phyloP scores from a whole-genome alignment of 2,888 invertebrate genomes.

The Allophyes oxyacanthae region DNA sequence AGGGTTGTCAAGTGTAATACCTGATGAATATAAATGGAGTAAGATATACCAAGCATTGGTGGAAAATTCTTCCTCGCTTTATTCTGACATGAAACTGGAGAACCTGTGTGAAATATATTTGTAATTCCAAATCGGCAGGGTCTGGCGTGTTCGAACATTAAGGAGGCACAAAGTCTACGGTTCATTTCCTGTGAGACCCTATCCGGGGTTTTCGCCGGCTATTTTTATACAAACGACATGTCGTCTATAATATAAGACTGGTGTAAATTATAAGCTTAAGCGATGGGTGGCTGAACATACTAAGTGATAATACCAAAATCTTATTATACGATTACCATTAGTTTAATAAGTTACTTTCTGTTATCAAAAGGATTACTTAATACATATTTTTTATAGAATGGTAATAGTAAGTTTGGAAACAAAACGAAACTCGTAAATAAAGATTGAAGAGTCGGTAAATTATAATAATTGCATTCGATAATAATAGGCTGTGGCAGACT shows the following conservation, averaged over 20 bases:
- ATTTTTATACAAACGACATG: slow-evolving; percentile 68
- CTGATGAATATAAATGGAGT: slow-evolving; percentile 51
- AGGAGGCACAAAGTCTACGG: slow-evolving; percentile 61
- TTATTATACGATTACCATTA: no score
- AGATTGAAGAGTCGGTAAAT: no score
- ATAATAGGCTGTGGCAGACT: no score
- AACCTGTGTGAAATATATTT: slow-evolving; percentile 39
- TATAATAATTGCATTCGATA: no score
- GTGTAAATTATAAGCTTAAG: slow-evolving; percentile 42
- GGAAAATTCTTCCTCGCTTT: slow-evolving; percentile 32
- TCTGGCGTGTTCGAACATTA: slow-evolving; percentile 48
- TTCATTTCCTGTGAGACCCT: slow-evolving; percentile 71
- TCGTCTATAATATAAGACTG: slow-evolving; percentile 59
- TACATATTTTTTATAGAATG: no score
- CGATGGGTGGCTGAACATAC: slow-evolving; percentile 5
- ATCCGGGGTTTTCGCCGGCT: slow-evolving; percentile 54
- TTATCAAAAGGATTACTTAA: no score
- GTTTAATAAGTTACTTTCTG: no score
- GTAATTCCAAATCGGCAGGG: slow-evolving; percentile 44
- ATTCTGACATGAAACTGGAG: slow-evolving; percentile 14
- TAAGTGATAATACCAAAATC: no score
- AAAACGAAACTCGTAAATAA: no score
- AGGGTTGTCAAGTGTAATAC: slow-evolving; percentile 48
- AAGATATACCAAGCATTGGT: slow-evolving; percentile 11
- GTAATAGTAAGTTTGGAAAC: no score